A percentile compares a stretch with the other conserved stretches of the same genome.
Conservation (phyloP, 1,140 invertebrate genomes). For the Papilio glaucus region DNA sequence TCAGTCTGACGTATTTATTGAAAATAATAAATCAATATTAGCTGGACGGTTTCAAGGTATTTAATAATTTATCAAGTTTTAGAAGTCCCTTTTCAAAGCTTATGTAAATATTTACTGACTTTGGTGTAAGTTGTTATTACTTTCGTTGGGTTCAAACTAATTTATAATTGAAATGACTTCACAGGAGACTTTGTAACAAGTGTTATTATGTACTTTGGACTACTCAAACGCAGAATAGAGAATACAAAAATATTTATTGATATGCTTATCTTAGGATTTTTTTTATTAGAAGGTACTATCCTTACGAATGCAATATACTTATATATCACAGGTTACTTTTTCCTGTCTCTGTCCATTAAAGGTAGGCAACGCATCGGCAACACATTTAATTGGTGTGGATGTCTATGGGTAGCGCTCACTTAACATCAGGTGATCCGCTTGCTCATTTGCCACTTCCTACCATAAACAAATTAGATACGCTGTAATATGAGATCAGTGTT, state of each 20-base stretch:
- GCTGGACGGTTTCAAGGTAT: background rate
- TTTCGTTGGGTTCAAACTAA: background rate
- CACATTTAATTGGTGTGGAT: no score
- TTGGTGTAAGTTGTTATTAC: constrained; percentile 17
- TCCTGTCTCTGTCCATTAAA: no score
- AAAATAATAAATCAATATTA: constrained; percentile 10
- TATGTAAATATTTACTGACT: constrained; percentile 24
- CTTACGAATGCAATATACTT: no score
- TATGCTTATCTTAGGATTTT: no score
- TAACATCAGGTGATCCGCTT: no score
- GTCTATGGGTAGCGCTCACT: no score
- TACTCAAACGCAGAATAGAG: background rate
- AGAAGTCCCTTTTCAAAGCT: constrained; percentile 23
- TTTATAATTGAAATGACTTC: constrained; percentile 26
- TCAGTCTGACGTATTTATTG: background rate
- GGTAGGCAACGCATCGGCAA: no score
- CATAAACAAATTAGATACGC: no score
- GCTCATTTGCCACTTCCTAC: no score
- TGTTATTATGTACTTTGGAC: constrained; percentile 2
- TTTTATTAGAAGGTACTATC: no score
- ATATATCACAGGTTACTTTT: no score
- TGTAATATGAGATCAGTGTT: no score
- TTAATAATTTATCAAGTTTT: constrained; percentile 21
- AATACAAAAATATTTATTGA: background rate
- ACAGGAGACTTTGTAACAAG: constrained; percentile 10